A percentile compares a stretch with the other conserved stretches of the same genome.
phyloP scores from a whole-genome alignment of 2,888 invertebrate species.

The Trichacis sp. region DNA sequence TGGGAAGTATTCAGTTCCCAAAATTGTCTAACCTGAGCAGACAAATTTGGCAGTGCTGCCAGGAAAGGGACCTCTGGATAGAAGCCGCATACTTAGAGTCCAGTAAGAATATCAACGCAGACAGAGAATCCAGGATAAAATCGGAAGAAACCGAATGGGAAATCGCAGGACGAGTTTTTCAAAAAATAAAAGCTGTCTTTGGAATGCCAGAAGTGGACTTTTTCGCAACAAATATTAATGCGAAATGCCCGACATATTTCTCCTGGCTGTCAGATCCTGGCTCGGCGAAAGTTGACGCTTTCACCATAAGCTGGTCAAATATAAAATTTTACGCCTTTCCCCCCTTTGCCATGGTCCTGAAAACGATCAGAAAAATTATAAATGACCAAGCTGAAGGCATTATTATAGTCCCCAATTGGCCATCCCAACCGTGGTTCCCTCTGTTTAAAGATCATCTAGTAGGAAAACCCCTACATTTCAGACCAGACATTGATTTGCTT shows the following conservation, averaged over 20 bases:
- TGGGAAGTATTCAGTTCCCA: no score
- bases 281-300: no score
- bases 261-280: slow-evolving; percentile 49
- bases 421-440: slow-evolving; percentile 54
- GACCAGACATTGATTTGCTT: slow-evolving; percentile 33
- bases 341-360: slow-evolving; percentile 18
- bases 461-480: no score
- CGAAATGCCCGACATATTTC: slow-evolving; percentile 46
- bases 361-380: slow-evolving; percentile 34
- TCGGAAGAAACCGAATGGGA: slow-evolving; percentile 27
- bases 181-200: slow-evolving; percentile 30
- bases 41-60: slow-evolving; percentile 27
- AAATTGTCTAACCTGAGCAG: no score
- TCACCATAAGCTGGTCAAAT: slow-evolving; percentile 39
- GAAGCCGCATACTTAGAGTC: slow-evolving; percentile 17
- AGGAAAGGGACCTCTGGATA: slow-evolving; percentile 14
- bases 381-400: slow-evolving; percentile 43
- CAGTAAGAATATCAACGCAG: slow-evolving; percentile 15
- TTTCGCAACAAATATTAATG: no score
- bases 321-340: slow-evolving; percentile 49
- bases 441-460: slow-evolving; percentile 36
- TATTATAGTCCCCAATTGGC: slow-evolving; percentile 45
- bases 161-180: slow-evolving; percentile 24
- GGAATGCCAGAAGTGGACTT: slow-evolving; percentile 46
- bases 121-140: slow-evolving; percentile 15